These are phyloP conservation scores for Pollicipes pollicipes DNA, from an alignment of 1,140 invertebrate species.

Conservation along the genomic window DNA sequence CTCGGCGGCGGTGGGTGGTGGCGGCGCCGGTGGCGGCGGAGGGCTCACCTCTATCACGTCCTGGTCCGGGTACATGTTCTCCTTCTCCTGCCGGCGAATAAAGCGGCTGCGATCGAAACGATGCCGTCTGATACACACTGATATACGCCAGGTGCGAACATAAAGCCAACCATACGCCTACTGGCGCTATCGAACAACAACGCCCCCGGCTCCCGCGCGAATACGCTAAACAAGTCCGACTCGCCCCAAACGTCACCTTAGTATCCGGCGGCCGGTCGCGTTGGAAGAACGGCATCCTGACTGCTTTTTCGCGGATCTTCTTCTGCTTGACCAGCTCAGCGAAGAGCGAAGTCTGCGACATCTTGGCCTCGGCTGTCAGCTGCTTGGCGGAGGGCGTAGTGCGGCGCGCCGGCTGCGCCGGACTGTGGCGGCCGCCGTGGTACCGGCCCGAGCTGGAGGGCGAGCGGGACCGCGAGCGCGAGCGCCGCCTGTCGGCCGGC, in stretches of 20 bases:
- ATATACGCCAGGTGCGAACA: too few species aligned
- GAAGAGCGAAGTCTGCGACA: slow-evolving; percentile 66
- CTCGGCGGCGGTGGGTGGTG: not conserved
- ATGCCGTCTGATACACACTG: too few species aligned
- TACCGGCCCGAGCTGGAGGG: not conserved
- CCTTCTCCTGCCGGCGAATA: too few species aligned
- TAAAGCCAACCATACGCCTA: too few species aligned
- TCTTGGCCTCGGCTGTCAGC: slow-evolving; percentile 35
- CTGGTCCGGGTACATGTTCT: not conserved
- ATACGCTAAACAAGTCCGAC: too few species aligned
- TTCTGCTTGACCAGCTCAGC: slow-evolving; percentile 69
- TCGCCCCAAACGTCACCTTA: too few species aligned
- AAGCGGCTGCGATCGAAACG: too few species aligned
- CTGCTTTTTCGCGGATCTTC: slow-evolving; percentile 40
- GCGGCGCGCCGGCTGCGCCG: not conserved
- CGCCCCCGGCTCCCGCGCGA: too few species aligned
- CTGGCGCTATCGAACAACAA: too few species aligned
- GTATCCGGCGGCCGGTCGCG: too few species aligned
- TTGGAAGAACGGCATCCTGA: not conserved
- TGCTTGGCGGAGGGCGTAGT: slow-evolving; percentile 11
- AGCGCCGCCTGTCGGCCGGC: not conserved
- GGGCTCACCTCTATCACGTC: not conserved
- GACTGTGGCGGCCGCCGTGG: not conserved
- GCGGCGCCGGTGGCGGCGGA: too few species aligned
- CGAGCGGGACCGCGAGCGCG: not conserved